Base-by-base conservation (phyloP, 2,113 vertebrate genomes). In the Astur gentilis region DNA sequence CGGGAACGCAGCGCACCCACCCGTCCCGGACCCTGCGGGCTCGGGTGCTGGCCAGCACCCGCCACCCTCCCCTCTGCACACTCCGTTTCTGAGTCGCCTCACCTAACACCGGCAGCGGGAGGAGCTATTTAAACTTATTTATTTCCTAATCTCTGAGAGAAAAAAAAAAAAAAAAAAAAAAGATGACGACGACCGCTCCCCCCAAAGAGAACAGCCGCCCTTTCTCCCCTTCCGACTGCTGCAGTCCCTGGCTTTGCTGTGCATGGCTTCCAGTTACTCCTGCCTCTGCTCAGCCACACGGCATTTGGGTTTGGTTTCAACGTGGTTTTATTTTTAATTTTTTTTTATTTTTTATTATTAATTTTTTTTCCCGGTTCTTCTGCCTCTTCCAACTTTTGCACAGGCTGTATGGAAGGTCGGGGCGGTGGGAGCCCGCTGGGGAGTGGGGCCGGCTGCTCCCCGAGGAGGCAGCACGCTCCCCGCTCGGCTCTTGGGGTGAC, bases 51-150 rank as follows among this genome's bases (percentile, higher is more conserved):
- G 66, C 49, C 49, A 2, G 49, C 22, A 4, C 49, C 16, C 19
- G 38, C 86, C 23, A 32, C 61, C 72, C 42, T 6, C 40, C 75
- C 57, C 84, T 10, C 29, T n/a, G 50, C 38, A 5, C 75, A 55
- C 87, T 32, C 42, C 3, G 16, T 23, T 22, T 72, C 79, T 25
- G 47, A 69, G 58, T 23, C 75, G 19, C 76, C 72, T 87, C 91
- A 10, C 34, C 60, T 15, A 22, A n/a, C 81, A 34, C 84, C 34
- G 44, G 73, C 82, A 31, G 92, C 27, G 26, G 89, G 61, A 82
- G 90, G 89, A 96, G 95, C 92, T 91, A 86, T 96, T 96, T 94
- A 73, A 90, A 84, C 93, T 98, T 98, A 98, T 98, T 98, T 98
- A 98, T 98, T 98, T 98, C 95, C 95, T 90, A 61, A 94, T 87